A percentile compares a stretch with the other conserved stretches of the same genome.
These are phyloP conservation scores for Chlorops oryzae DNA, from an alignment of 1,140 invertebrate genomes.

Conservation along the genomic window DNA sequence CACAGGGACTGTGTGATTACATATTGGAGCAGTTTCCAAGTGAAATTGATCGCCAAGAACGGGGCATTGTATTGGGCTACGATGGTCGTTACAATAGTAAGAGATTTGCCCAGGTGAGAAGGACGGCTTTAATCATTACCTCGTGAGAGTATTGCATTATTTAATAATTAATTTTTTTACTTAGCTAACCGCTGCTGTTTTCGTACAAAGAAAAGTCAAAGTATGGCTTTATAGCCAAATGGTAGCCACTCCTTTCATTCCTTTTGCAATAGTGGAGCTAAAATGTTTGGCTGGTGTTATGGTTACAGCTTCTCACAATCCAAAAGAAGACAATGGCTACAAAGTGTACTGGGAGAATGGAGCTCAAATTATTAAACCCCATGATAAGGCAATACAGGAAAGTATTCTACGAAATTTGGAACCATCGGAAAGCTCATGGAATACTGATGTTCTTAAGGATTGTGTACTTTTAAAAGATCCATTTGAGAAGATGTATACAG, in stretches of 20 bases:
- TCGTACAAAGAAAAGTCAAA: conserved; percentile 67
- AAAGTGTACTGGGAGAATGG: conserved; percentile 97
- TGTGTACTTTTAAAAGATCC: conserved; percentile 53
- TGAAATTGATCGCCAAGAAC: conserved; percentile 49
- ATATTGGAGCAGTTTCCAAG: conserved; percentile 53
- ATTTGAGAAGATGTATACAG: conserved; percentile 48
- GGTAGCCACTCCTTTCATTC: conserved; percentile 89
- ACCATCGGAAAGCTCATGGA: conserved; percentile 32
- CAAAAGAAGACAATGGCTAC: conserved; percentile 98
- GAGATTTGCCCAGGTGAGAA: conserved; percentile 88
- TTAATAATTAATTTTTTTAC: too few species aligned
- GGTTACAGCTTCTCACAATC: conserved; percentile 98
- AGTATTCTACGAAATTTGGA: conserved; percentile 72
- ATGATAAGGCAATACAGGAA: conserved; percentile 82
- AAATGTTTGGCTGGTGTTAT: conserved; percentile 79
- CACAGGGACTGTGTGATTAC: conserved; percentile 85
- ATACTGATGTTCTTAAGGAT: conserved; percentile 10
- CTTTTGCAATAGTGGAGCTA: conserved; percentile 68
- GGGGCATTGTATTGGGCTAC: conserved; percentile 85
- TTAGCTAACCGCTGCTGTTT: conserved; percentile 75
- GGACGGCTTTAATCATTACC: too few species aligned
- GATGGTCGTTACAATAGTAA: conserved; percentile 93
- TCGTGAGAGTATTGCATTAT: too few species aligned
- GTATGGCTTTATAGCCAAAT: conserved; percentile 79
- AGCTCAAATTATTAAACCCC: conserved; percentile 90